phyloP scores from a whole-genome alignment of 2,113 vertebrate species.

The Dolichallabes microphthalmus region DNA sequence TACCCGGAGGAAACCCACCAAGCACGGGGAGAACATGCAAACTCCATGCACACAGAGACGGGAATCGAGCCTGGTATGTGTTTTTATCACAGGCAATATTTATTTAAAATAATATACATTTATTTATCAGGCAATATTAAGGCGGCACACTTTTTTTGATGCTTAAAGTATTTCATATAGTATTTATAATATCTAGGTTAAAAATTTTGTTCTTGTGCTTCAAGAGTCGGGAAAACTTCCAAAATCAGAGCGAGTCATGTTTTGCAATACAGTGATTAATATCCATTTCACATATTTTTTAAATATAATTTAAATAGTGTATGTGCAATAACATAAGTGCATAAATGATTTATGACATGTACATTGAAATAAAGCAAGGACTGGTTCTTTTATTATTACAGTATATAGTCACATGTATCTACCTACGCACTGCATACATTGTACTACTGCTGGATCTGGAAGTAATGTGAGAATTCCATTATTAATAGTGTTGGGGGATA shows the following conservation, averaged over 20 bases:
- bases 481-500: not conserved
- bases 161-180: not conserved
- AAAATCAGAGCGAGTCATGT: not conserved
- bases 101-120: too few species aligned
- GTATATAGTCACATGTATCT: not conserved
- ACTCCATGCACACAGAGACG: too few species aligned
- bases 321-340: not conserved
- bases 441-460: not conserved
- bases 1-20: too few species aligned
- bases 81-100: not conserved
- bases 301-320: not conserved
- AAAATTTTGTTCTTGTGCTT: not conserved
- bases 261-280: not conserved
- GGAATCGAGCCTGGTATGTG: too few species aligned
- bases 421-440: not conserved
- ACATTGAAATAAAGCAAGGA: not conserved
- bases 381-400: not conserved
- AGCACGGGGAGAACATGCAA: too few species aligned
- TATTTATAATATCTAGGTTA: not conserved
- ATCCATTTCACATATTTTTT: not conserved
- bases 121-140: not conserved
- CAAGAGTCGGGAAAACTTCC: not conserved
- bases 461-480: not conserved
- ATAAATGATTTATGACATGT: not conserved
- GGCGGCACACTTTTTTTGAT: not conserved